Evolutionary conservation across 2,797 vertebrate genomes (phyloP).

Genomic region (Sebastes diploproa): DNA sequence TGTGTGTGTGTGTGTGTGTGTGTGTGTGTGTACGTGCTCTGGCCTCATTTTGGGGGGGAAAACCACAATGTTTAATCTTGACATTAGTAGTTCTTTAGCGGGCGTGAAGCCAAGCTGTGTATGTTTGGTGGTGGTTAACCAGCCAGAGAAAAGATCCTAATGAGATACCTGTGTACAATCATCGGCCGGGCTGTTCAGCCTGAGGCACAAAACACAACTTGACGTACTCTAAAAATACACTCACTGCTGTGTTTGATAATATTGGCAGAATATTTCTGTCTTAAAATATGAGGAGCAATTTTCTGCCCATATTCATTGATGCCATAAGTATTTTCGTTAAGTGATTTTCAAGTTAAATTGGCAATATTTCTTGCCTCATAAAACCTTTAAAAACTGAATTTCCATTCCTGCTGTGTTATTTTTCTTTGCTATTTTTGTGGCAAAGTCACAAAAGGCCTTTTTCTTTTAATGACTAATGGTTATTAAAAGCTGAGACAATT

Average conservation of each 20-base stretch:
- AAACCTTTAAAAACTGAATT: slow-evolving; percentile 15
- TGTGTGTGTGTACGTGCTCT: slow-evolving; percentile 27
- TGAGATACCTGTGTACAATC: slow-evolving; percentile 55
- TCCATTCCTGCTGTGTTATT: slow-evolving; percentile 13
- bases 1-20: slow-evolving; percentile 14
- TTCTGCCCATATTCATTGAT: slow-evolving; percentile 14
- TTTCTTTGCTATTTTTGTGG: slow-evolving; percentile 5
- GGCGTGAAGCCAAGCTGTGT: slow-evolving; percentile 44
- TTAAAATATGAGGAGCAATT: slow-evolving; percentile 21
- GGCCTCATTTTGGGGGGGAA: slow-evolving; percentile 60
- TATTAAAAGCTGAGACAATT: not conserved
- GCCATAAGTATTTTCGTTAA: slow-evolving; percentile 20
- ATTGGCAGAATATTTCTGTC: not conserved
- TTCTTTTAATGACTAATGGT: not conserved
- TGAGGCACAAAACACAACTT: not conserved
- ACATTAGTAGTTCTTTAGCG: slow-evolving; percentile 63
- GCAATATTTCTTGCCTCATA: slow-evolving; percentile 14
- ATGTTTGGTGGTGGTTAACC: slow-evolving; percentile 67
- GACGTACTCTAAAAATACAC: slow-evolving; percentile 9
- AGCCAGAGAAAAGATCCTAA: slow-evolving; percentile 54
- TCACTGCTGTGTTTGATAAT: not conserved
- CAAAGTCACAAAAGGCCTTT: not conserved
- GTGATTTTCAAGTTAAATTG: slow-evolving; percentile 35
- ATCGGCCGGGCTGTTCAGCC: slow-evolving; percentile 14
- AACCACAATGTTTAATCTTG: slow-evolving; percentile 79